A percentile compares a stretch with the other conserved stretches of the same genome.
Evolutionary conservation across 2,113 vertebrate genomes (phyloP).

Genomic region (Dunckerocampus dactyliophorus): DNA sequence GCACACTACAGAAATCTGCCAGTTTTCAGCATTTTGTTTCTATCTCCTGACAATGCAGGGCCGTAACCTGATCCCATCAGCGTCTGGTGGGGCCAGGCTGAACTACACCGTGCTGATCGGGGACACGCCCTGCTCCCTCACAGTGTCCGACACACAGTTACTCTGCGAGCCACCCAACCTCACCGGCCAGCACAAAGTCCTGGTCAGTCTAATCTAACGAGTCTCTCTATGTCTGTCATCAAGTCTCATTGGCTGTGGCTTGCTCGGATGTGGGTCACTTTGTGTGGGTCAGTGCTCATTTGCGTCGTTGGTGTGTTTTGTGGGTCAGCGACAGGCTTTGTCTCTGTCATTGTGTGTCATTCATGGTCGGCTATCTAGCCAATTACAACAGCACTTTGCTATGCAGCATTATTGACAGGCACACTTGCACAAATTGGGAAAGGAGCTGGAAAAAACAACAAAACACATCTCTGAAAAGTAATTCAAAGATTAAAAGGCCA

Average conservation of each 20-base stretch:
- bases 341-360: slow-evolving; percentile 59
- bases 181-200: slow-evolving; percentile 92
- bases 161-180: slow-evolving; percentile 93
- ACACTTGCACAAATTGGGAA: slow-evolving; percentile 35
- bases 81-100: slow-evolving; percentile 87
- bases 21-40: not conserved
- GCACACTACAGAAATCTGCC: not conserved
- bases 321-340: slow-evolving; percentile 55
- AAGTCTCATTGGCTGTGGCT: slow-evolving; percentile 15
- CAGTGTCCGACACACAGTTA: slow-evolving; percentile 91
- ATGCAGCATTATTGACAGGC: slow-evolving; percentile 44
- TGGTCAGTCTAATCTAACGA: slow-evolving; percentile 71
- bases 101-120: slow-evolving; percentile 95
- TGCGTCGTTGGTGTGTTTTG: slow-evolving; percentile 40
- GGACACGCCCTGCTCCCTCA: slow-evolving; percentile 88
- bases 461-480: not conserved
- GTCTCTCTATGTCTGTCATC: slow-evolving; percentile 8
- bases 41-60: slow-evolving; percentile 71
- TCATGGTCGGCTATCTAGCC: slow-evolving; percentile 52
- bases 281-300: slow-evolving; percentile 40
- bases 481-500: not conserved
- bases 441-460: slow-evolving; percentile 16
- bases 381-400: slow-evolving; percentile 30
- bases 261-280: slow-evolving; percentile 41
- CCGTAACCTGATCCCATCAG: slow-evolving; percentile 91